A percentile compares a stretch with the other conserved stretches of the same genome.
phyloP scores from a whole-genome alignment of 1,140 invertebrate species.

The Bombus huntii region DNA sequence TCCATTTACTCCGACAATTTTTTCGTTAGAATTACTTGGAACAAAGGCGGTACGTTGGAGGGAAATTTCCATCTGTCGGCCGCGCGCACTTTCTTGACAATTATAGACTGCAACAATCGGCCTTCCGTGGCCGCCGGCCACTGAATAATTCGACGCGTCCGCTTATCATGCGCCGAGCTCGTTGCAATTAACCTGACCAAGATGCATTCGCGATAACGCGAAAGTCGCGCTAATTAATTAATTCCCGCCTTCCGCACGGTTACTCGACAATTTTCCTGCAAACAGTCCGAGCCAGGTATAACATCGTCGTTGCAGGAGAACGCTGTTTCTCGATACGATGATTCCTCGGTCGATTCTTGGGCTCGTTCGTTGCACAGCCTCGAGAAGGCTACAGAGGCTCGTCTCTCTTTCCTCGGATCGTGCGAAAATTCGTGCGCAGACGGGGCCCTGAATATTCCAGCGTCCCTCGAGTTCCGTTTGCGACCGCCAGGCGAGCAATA shows the following conservation, averaged over 20 bases:
- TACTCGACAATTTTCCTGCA: neutral
- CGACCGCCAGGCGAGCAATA: constrained; percentile 12
- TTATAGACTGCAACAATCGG: constrained; percentile 16
- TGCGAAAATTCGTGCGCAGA: constrained; percentile 51
- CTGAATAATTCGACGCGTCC: constrained; percentile 25
- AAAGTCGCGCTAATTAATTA: constrained; percentile 37
- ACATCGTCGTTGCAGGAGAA: too few relatives aligned
- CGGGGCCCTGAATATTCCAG: neutral
- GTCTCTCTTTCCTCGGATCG: constrained; percentile 20
- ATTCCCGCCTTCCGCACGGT: neutral
- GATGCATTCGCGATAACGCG: constrained; percentile 19
- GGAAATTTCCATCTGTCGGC: constrained; percentile 17
- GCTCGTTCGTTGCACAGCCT: neutral
- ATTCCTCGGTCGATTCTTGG: neutral
- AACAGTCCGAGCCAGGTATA: too few relatives aligned
- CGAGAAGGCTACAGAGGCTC: too few relatives aligned
- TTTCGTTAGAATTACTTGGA: constrained; percentile 68
- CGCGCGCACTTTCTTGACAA: constrained; percentile 21
- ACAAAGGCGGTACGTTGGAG: constrained; percentile 48
- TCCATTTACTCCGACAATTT: constrained; percentile 37
- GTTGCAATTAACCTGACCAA: constrained; percentile 30
- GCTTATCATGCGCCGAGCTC: neutral
- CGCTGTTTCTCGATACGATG: too few relatives aligned
- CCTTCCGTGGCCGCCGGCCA: constrained; percentile 26
- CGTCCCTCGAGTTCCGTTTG: neutral